phyloP scores from a whole-genome alignment of 2,113 vertebrate genomes.

The Scortum barcoo region DNA sequence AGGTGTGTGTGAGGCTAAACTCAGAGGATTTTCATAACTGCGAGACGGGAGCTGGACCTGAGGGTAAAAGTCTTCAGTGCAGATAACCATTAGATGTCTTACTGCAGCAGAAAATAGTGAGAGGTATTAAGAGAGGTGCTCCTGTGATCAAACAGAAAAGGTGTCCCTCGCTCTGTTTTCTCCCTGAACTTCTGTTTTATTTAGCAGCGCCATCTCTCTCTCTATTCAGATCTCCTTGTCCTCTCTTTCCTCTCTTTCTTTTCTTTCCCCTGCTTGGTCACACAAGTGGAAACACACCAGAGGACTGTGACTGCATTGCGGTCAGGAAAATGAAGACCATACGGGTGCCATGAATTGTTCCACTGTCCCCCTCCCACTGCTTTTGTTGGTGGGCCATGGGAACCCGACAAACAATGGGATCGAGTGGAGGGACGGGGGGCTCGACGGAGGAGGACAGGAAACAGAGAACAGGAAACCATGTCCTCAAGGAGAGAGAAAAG shows the following conservation, averaged over 20 bases:
- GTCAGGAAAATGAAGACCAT: conserved; percentile 76
- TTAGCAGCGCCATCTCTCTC: conserved; percentile 29
- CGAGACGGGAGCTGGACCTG: conserved; percentile 24
- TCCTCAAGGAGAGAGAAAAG: conserved; percentile 68
- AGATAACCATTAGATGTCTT: conserved; percentile 41
- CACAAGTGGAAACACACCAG: conserved; percentile 58
- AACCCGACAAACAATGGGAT: conserved; percentile 75
- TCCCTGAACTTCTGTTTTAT: conserved; percentile 44
- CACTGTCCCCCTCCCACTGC: conserved; percentile 69
- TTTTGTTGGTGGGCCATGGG: conserved; percentile 76
- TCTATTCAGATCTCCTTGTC: conserved; percentile 29
- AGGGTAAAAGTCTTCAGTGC: conserved; percentile 43
- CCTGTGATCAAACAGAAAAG: conserved; percentile 53
- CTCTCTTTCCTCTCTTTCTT: conserved; percentile 11
- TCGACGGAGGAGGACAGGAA: conserved; percentile 72
- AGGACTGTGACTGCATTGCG: conserved; percentile 57
- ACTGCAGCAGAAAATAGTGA: conserved; percentile 36
- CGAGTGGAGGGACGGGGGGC: conserved; percentile 54
- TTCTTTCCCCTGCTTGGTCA: conserved; percentile 28
- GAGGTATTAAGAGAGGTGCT: conserved; percentile 47
- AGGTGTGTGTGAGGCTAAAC: conserved; percentile 65
- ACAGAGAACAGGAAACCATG: conserved; percentile 73
- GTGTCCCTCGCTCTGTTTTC: conserved; percentile 45
- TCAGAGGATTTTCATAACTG: conserved; percentile 64
- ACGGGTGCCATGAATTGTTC: conserved; percentile 74